A percentile compares a stretch with the other conserved stretches of the same genome.
These are phyloP conservation scores for Isotomurus palustris DNA, from an alignment of 2,888 invertebrate species.

Conservation along the genomic window DNA sequence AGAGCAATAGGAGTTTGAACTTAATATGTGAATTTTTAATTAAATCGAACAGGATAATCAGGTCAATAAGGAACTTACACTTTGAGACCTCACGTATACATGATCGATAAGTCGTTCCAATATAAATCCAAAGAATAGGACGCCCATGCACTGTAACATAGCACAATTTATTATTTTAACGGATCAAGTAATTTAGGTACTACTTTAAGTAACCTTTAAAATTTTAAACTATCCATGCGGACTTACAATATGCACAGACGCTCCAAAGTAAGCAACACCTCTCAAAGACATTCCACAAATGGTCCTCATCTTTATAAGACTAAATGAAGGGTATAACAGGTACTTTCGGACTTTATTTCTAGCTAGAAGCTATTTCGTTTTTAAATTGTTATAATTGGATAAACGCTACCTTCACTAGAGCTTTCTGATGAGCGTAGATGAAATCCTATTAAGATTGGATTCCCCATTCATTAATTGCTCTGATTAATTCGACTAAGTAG, in stretches of 20 bases:
- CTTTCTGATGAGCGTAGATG: too few relatives aligned
- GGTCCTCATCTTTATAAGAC: conserved; percentile 1
- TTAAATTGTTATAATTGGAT: too few relatives aligned
- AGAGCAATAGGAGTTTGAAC: neutral
- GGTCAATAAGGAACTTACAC: neutral
- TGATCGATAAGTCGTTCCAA: conserved; percentile 26
- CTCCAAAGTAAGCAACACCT: conserved; percentile 27
- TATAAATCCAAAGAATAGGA: conserved; percentile 26
- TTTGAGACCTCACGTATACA: conserved; percentile 15
- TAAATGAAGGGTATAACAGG: neutral
- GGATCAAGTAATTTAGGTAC: neutral
- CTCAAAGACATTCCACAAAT: conserved; percentile 27
- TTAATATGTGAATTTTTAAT: too few relatives aligned
- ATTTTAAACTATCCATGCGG: neutral
- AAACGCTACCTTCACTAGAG: too few relatives aligned
- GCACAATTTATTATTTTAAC: neutral
- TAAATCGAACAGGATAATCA: too few relatives aligned
- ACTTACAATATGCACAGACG: conserved; percentile 31
- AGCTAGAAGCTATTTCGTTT: too few relatives aligned
- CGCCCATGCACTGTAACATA: conserved; percentile 22
- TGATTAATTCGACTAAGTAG: too few relatives aligned
- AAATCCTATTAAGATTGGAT: too few relatives aligned
- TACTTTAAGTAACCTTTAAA: too few relatives aligned
- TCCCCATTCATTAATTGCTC: too few relatives aligned
- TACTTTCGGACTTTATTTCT: neutral